These are phyloP conservation scores for Callyntrura sp. DNA, from an alignment of 2,888 invertebrate genomes.

Conservation along the genomic window DNA sequence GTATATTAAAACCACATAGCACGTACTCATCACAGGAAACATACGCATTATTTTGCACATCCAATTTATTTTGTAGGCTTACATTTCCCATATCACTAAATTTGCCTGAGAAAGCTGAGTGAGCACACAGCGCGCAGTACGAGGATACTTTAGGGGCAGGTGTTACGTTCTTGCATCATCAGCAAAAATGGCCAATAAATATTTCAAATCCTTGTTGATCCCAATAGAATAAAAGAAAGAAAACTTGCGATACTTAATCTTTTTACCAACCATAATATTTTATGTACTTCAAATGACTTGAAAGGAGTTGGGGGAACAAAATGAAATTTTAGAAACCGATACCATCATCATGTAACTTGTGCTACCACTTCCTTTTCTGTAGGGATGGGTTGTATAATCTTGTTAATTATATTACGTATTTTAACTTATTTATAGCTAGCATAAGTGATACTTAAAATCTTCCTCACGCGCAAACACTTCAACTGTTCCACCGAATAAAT, in stretches of 20 bases:
- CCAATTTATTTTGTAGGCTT: slow-evolving; percentile 36
- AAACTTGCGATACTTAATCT: slow-evolving; percentile 44
- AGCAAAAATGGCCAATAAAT: slow-evolving; percentile 63
- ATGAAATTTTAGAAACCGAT: slow-evolving; percentile 15
- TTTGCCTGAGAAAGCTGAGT: slow-evolving; percentile 24
- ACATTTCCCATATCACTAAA: slow-evolving; percentile 19
- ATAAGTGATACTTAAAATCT: slow-evolving; percentile 40
- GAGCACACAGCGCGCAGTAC: not conserved
- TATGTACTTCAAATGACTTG: slow-evolving; percentile 23
- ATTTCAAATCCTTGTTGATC: slow-evolving; percentile 52
- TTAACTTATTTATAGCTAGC: slow-evolving; percentile 39
- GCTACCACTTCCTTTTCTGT: not conserved
- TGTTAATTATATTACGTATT: slow-evolving; percentile 45
- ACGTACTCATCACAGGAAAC: not conserved
- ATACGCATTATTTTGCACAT: not conserved
- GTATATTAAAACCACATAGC: not conserved
- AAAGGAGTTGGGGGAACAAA: not conserved
- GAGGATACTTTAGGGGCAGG: slow-evolving; percentile 25
- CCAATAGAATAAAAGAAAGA: slow-evolving; percentile 47
- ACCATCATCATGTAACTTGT: no score
- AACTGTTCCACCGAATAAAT: not conserved
- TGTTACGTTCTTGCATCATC: slow-evolving; percentile 48
- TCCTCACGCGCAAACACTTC: slow-evolving; percentile 39
- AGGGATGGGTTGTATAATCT: not conserved
- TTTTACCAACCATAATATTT: slow-evolving; percentile 18